A percentile compares a stretch with the other conserved stretches of the same genome.
These are phyloP conservation scores for Grammatotria lemairii DNA, from an alignment of 2,113 vertebrate genomes.

Conservation along the genomic window DNA sequence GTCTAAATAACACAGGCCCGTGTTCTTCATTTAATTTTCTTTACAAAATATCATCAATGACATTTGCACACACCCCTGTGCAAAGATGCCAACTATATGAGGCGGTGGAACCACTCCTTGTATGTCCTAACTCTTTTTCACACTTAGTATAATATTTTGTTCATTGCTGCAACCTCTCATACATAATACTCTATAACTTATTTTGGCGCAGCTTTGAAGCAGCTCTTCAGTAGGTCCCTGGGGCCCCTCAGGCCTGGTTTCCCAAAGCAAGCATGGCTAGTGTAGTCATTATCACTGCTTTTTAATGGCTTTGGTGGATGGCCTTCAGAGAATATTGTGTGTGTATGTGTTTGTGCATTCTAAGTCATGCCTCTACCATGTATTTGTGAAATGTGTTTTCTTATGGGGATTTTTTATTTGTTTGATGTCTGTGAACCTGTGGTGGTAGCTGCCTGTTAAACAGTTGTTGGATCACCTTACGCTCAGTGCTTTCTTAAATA, in stretches of 20 bases:
- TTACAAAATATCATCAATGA: neutral
- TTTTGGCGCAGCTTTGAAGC: constrained; percentile 17
- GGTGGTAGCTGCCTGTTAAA: neutral
- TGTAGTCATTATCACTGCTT: constrained; percentile 35
- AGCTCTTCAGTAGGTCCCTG: neutral
- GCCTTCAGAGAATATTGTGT: constrained; percentile 3
- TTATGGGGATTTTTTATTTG: neutral
- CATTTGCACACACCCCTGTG: neutral
- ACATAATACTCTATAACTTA: neutral
- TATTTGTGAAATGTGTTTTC: neutral
- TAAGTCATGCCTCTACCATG: neutral
- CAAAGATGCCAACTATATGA: neutral
- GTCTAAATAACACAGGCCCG: neutral
- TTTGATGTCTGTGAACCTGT: neutral
- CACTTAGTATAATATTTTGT: neutral
- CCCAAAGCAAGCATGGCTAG: neutral
- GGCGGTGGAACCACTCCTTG: neutral
- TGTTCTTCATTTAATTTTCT: neutral
- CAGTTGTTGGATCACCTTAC: neutral
- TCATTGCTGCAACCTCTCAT: neutral
- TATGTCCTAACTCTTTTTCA: neutral
- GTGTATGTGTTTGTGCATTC: neutral
- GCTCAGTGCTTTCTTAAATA: neutral
- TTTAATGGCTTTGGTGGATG: constrained; percentile 6
- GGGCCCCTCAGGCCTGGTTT: neutral